Base-by-base conservation (phyloP, 1,140 invertebrate species). In the Acyrthosiphon pisum region DNA sequence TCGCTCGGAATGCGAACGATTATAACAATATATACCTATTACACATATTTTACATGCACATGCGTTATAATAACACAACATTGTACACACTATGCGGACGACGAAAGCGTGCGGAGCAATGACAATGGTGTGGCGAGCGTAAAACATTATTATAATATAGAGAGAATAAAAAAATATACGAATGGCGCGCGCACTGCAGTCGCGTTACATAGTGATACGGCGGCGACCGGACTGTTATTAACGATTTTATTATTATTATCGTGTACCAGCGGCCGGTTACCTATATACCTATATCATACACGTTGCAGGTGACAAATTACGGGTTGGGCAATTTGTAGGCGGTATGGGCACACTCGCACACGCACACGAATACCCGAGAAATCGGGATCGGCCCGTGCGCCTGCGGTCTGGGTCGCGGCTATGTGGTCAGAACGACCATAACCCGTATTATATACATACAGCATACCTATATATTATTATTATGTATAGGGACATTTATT, bases 251-350 rank as follows among this genome's bases (percentile, higher is more conserved):
- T 91, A 91, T 91, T 91, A 81, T 83, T 83, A 83, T 91, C 56
- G 23, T n/a, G 53, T 91, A 91, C 60, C 2, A 22, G 41, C 35
- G 44, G 44, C 44, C 26, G n/a, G 88, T 46, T 53, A 53, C 50
- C 50, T 18, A 11, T 18, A 11, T n/a, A 84, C 20, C 37, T 83
- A 76, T 76, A 76, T 20, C 60, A n/a, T 76, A n/a, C 37, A 44
- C 68, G 37, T 91, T 50, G 68, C 90, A 91, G 90, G 90, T 91
- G 90, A 91, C 90, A 83, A 91, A 91, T 91, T 83, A 91, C 90
- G 90, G 90, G 90, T 91, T 91, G 90, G 90, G 90, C 90, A 83
- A 91, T 91, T 91, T 50, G 90, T 91, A 91, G 90, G 90, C 90
- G 90, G 90, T 46, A 81, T 81, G 68, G n/a, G 90, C 37, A 76